phyloP scores from a whole-genome alignment of 2,888 invertebrate genomes.

The Acrobasis suavella region DNA sequence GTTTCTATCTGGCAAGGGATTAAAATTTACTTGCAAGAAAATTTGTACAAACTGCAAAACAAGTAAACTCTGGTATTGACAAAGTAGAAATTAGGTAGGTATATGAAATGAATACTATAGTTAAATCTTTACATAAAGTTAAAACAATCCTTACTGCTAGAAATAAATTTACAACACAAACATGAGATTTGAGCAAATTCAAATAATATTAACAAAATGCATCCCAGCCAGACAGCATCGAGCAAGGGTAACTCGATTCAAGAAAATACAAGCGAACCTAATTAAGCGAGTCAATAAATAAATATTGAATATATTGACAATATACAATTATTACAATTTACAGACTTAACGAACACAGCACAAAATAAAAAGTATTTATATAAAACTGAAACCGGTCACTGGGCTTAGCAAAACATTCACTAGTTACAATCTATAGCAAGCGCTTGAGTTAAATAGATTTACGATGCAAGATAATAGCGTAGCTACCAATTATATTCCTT shows the following conservation, averaged over 20 bases:
- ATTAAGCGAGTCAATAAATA: slow-evolving; percentile 79
- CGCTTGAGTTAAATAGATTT: no score
- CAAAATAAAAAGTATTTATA: slow-evolving; percentile 67
- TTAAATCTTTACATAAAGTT: slow-evolving; percentile 43
- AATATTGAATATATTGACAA: slow-evolving; percentile 78
- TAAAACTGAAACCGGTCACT: slow-evolving; percentile 67
- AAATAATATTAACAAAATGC: slow-evolving; percentile 56
- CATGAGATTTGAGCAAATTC: slow-evolving; percentile 73
- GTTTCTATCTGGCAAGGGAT: slow-evolving; percentile 73
- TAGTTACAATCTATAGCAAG: slow-evolving; percentile 59
- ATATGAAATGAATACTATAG: slow-evolving; percentile 31
- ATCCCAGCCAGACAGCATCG: slow-evolving; percentile 74
- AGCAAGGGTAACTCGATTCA: slow-evolving; percentile 57
- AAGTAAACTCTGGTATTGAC: neutral
- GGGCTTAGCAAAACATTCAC: slow-evolving; percentile 69
- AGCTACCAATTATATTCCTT: no score
- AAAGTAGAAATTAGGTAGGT: slow-evolving; percentile 17
- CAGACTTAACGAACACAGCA: slow-evolving; percentile 82
- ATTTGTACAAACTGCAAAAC: neutral
- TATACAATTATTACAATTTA: slow-evolving; percentile 81
- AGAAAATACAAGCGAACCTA: slow-evolving; percentile 65
- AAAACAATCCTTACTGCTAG: slow-evolving; percentile 59
- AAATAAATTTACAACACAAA: slow-evolving; percentile 68
- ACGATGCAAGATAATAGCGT: no score
- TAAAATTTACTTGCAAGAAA: slow-evolving; percentile 1